Conservation (phyloP, 2,888 invertebrate species). For the Plusia festucae region DNA sequence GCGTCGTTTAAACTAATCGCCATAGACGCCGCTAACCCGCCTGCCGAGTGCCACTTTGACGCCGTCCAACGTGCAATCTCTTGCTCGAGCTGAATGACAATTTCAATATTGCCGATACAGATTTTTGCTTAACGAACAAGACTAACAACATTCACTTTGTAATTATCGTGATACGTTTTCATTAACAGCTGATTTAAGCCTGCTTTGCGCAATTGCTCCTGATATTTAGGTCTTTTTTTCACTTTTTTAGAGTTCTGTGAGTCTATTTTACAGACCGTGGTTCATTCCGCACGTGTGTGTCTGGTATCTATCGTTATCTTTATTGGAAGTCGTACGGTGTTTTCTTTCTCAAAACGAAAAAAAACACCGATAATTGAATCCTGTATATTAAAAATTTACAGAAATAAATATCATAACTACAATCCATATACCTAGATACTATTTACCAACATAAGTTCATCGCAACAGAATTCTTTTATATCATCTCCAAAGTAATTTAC, state of each 20-base stretch:
- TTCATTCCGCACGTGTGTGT: conserved; percentile 8
- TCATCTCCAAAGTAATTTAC: conserved; percentile 78
- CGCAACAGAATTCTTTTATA: conserved; percentile 69
- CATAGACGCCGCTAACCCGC: conserved; percentile 68
- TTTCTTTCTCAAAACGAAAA: neutral
- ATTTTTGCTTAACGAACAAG: conserved; percentile 81
- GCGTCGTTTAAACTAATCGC: conserved; percentile 84
- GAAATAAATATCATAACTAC: no score
- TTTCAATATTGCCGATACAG: conserved; percentile 77
- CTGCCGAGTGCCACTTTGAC: conserved; percentile 67
- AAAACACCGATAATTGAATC: no score
- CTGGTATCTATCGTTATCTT: neutral
- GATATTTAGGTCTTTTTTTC: conserved; percentile 56
- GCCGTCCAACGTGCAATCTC: conserved; percentile 71
- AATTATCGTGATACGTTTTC: conserved; percentile 75
- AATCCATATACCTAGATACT: conserved; percentile 59
- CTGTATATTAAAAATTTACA: no score
- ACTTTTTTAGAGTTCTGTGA: conserved; percentile 31
- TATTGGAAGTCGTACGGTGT: neutral
- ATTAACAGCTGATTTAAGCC: conserved; percentile 72
- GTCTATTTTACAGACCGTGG: neutral
- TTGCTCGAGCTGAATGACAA: conserved; percentile 73
- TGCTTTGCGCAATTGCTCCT: conserved; percentile 62
- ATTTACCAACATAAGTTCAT: conserved; percentile 69
- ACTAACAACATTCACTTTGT: conserved; percentile 82